Evolutionary conservation across 2,888 invertebrate genomes (phyloP), one percentile per base, ranked within the genome.

Genomic region (Epiblema foenella): DNA sequence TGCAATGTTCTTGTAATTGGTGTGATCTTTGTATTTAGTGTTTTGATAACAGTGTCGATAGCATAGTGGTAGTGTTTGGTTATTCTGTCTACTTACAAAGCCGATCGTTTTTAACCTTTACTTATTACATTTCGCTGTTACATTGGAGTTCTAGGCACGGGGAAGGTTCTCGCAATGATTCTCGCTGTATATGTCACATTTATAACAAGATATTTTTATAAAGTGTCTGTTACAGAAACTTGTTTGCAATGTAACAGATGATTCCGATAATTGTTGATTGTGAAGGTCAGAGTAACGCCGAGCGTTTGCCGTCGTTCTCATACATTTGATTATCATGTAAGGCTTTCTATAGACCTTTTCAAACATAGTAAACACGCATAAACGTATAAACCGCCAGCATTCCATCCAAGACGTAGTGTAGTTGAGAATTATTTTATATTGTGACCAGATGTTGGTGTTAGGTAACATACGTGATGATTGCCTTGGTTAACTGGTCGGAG

Each of bases 41-140:
- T 91, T 90, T 90, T 89, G 85, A 86, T 87, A 67, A 84, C 81
- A 87, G 83, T 89, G 86, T 84, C 81, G 83, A 87, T 86, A 83
- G 89, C 85, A 86, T 88, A 84, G 86, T 89, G 81, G 77, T 81
- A 87, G 86, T 91, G 91, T 93, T 92, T 91, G 90, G 89, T 89
- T 92, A 87, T 83, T 83, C 83, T 81, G 64, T 77, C 78, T 76
- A 81, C 70, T 46, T 70, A 70, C 84, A 85, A 87, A 81, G 86
- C 90, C 88, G 89, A 90, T 88, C 85, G 65, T 81, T 87, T 88
- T 87, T 88, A 89, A 88, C 86, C 85, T 85, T 88, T 90, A 88
- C 80, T 84, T 84, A 84, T 81, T 80, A 84, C 77, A 85, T 87
- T 86, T 85, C 79, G 79, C 80, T 83, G 77, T 81, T 83, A 81